phyloP scores from a whole-genome alignment of 2,113 vertebrate genomes.

The Sander vitreus region DNA sequence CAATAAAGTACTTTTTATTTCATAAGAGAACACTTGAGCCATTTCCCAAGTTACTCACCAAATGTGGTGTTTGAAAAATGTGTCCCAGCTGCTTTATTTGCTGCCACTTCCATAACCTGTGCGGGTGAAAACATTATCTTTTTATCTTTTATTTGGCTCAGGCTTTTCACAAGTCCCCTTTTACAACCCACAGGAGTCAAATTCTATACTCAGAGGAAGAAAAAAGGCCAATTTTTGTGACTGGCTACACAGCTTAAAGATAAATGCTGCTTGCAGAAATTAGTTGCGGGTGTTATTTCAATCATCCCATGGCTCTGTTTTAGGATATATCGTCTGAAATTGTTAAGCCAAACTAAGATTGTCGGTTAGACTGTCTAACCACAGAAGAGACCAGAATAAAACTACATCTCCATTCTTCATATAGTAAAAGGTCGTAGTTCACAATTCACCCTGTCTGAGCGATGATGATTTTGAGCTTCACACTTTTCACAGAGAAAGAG shows the following conservation, averaged over 20 bases:
- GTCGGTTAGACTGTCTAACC: constrained; percentile 13
- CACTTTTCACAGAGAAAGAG: neutral
- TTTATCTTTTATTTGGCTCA: constrained; percentile 73
- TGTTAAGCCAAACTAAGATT: constrained; percentile 32
- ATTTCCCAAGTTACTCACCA: constrained; percentile 20
- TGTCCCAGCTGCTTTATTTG: constrained; percentile 54
- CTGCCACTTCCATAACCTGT: constrained; percentile 49
- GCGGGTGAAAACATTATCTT: constrained; percentile 70
- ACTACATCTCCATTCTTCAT: constrained; percentile 2
- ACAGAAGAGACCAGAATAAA: constrained; percentile 37
- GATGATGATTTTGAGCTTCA: neutral
- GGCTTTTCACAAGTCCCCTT: constrained; percentile 57
- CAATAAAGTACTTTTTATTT: constrained; percentile 19
- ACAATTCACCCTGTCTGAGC: neutral
- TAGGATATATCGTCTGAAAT: constrained; percentile 49
- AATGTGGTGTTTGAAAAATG: constrained; percentile 36
- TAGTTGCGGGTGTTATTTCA: constrained; percentile 71
- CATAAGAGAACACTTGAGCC: constrained; percentile 21
- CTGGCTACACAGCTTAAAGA: constrained; percentile 42
- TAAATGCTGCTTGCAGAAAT: constrained; percentile 70
- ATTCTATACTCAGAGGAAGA: constrained; percentile 46
- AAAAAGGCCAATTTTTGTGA: constrained; percentile 54
- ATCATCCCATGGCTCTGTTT: constrained; percentile 41
- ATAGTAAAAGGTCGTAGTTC: neutral
- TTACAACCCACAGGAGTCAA: constrained; percentile 61